Evolutionary conservation across 2,888 invertebrate genomes (phyloP).

Genomic region (Melangyna quadrimaculata): DNA sequence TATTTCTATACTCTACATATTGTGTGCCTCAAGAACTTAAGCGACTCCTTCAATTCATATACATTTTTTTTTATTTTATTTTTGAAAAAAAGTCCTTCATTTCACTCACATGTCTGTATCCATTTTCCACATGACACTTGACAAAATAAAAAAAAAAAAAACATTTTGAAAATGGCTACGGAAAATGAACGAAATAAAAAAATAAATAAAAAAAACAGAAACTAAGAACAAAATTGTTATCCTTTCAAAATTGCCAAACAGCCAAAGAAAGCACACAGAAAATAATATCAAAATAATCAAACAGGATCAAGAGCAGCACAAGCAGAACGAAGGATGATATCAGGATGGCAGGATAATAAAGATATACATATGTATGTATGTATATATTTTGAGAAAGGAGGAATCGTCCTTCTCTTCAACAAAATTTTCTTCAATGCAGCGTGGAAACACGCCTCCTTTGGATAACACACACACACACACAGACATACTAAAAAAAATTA

Average conservation of each 20-base stretch:
- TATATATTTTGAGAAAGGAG: not conserved
- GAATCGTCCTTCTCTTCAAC: not conserved
- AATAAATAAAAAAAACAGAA: not conserved
- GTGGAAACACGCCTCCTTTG: slow-evolving; percentile 38
- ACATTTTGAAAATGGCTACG: not conserved
- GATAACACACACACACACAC: not conserved
- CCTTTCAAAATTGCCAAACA: slow-evolving; percentile 35
- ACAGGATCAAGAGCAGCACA: slow-evolving; percentile 1
- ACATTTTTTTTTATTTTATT: not conserved
- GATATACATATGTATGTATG: no score
- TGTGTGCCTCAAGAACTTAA: slow-evolving; percentile 15
- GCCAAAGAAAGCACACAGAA: not conserved
- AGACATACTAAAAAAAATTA: not conserved
- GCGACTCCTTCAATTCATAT: slow-evolving; percentile 4
- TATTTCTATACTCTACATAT: not conserved
- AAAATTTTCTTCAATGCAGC: slow-evolving; percentile 17
- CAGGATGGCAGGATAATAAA: not conserved
- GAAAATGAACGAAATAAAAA: not conserved
- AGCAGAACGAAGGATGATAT: not conserved
- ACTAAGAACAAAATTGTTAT: slow-evolving; percentile 22
- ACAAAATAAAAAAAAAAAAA: slow-evolving; percentile 10
- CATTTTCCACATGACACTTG: slow-evolving; percentile 22
- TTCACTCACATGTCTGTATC: slow-evolving; percentile 23
- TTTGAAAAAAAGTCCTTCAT: not conserved
- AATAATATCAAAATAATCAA: slow-evolving; percentile 49